phyloP scores from a whole-genome alignment of 53 echinoderm and acorn worm species.

The Actinopyga echinites region DNA sequence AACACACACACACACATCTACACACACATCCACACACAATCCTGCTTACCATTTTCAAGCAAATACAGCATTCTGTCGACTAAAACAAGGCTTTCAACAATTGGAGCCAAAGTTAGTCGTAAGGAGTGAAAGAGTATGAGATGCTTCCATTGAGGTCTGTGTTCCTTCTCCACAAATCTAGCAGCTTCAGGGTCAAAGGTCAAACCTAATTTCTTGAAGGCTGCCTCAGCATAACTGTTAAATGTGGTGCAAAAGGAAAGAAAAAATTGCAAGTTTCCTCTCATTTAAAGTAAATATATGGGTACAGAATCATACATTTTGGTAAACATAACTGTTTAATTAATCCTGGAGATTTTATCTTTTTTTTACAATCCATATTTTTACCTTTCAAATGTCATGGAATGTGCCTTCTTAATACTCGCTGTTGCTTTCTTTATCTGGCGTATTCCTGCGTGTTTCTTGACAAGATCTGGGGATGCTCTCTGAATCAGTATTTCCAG shows the following conservation, averaged over 20 bases:
- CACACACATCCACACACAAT: too few relatives aligned
- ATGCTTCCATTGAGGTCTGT: constrained; percentile 56
- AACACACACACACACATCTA: too few relatives aligned
- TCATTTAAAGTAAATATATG: too few relatives aligned
- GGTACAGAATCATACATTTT: too few relatives aligned
- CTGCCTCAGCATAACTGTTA: constrained; percentile 67
- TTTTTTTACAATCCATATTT: not conserved
- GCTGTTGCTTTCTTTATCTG: constrained; percentile 73
- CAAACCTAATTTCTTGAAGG: constrained; percentile 56
- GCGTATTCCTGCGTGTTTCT: constrained; percentile 61
- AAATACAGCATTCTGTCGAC: constrained; percentile 73
- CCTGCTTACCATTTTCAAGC: constrained; percentile 63
- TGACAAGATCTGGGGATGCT: constrained; percentile 53
- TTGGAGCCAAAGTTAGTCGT: constrained; percentile 69
- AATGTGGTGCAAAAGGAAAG: not conserved
- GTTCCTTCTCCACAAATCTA: constrained; percentile 22
- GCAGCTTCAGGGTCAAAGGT: constrained; percentile 42
- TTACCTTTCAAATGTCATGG: constrained; percentile 71
- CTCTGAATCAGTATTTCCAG: constrained; percentile 78
- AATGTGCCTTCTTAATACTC: constrained; percentile 66
- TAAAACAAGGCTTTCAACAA: constrained; percentile 73
- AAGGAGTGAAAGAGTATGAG: constrained; percentile 66
- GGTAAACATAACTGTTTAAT: too few relatives aligned
- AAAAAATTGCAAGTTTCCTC: not conserved
- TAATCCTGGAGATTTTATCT: too few relatives aligned